These are phyloP conservation scores for Agrochola lychnidis DNA, from an alignment of 2,888 invertebrate species.

Conservation along the genomic window DNA sequence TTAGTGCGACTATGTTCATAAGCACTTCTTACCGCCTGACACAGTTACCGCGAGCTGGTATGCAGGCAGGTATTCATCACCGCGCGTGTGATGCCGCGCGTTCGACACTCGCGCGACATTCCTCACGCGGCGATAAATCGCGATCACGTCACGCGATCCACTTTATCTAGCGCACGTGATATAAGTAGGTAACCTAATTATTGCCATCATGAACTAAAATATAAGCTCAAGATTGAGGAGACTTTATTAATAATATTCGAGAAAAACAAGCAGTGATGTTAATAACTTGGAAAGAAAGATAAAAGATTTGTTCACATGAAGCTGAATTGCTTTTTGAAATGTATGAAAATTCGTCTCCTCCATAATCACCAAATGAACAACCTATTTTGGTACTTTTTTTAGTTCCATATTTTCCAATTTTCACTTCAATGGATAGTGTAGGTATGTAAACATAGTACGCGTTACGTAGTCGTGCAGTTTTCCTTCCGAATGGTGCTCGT, in stretches of 20 bases:
- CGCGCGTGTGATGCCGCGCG: background rate
- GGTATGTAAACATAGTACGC: background rate
- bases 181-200: background rate
- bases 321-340: background rate
- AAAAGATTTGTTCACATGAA: background rate
- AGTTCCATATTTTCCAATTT: background rate
- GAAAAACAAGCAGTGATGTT: background rate
- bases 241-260: background rate
- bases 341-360: too few relatives aligned
- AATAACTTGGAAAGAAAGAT: background rate
- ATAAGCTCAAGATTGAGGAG: background rate
- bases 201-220: background rate
- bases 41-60: slow-evolving; percentile 2
- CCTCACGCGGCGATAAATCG: slow-evolving; percentile 3
- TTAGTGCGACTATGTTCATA: background rate
- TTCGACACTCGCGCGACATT: slow-evolving; percentile 18
- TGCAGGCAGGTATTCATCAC: background rate
- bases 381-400: too few relatives aligned
- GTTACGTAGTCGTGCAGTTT: background rate
- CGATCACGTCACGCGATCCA: background rate
- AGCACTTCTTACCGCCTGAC: background rate
- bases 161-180: background rate
- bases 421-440: background rate
- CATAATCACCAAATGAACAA: too few relatives aligned
- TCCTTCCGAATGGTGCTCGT: slow-evolving; percentile 7